A percentile compares a stretch with the other conserved stretches of the same genome.
These are phyloP conservation scores for Halichoeres trimaculatus DNA, from an alignment of 2,113 vertebrate species.

Conservation along the genomic window DNA sequence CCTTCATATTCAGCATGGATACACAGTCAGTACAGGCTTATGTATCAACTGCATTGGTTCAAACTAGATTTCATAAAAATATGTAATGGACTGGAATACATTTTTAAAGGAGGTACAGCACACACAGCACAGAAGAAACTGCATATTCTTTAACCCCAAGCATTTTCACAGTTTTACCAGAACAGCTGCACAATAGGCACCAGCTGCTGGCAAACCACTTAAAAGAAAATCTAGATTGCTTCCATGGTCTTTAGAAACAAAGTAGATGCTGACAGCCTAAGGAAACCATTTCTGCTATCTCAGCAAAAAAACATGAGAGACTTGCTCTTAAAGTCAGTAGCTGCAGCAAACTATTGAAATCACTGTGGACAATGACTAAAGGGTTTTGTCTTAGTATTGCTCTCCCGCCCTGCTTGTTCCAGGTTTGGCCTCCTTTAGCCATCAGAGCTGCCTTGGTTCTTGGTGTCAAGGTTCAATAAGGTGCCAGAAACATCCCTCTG, in stretches of 20 bases:
- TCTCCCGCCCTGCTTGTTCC: too few relatives aligned
- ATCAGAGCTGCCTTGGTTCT: too few relatives aligned
- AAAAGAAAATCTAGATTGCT: too few relatives aligned
- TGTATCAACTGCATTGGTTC: too few relatives aligned
- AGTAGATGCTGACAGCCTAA: not conserved
- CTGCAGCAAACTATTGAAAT: not conserved
- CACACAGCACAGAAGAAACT: not conserved
- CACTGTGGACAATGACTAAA: not conserved
- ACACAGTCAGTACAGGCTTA: too few relatives aligned
- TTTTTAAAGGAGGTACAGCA: not conserved
- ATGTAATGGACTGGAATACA: not conserved
- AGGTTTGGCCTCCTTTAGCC: too few relatives aligned
- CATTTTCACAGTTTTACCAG: not conserved
- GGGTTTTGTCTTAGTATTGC: too few relatives aligned
- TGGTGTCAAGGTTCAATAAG: too few relatives aligned
- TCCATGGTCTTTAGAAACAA: not conserved
- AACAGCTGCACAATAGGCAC: not conserved
- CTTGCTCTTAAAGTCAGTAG: not conserved
- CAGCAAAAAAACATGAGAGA: not conserved
- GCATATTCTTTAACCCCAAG: not conserved
- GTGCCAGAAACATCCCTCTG: too few relatives aligned
- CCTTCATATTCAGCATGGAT: too few relatives aligned
- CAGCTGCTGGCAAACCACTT: not conserved
- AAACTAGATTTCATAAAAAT: not conserved
- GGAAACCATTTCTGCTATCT: not conserved